Conservation (phyloP, 2,888 invertebrate species). For the Scrobipalpa costella region DNA sequence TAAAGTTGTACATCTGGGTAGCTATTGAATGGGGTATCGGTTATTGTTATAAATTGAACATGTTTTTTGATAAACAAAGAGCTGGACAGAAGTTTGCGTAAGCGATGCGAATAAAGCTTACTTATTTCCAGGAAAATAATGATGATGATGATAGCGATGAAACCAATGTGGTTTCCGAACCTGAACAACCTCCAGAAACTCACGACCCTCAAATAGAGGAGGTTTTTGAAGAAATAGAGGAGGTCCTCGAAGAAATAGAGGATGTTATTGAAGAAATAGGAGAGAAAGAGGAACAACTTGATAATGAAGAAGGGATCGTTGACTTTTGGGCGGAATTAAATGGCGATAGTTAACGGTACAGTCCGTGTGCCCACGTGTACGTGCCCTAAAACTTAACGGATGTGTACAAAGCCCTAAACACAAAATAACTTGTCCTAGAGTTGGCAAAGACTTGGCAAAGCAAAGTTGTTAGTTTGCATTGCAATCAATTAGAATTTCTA, state of each 20-base stretch:
- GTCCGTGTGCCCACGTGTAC: conserved; percentile 32
- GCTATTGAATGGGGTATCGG: too few species aligned
- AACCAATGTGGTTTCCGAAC: not conserved
- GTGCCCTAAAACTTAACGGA: conserved; percentile 3
- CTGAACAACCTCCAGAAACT: not conserved
- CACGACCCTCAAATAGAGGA: conserved; percentile 2
- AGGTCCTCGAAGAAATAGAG: not conserved
- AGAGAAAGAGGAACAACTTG: not conserved
- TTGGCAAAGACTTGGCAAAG: too few species aligned
- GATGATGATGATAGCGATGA: not conserved
- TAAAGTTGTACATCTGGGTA: too few species aligned
- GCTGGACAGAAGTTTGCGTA: too few species aligned
- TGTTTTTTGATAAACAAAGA: too few species aligned
- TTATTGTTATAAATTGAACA: too few species aligned
- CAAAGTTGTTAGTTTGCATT: too few species aligned
- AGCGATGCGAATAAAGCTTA: not conserved
- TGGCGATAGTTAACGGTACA: conserved; percentile 73
- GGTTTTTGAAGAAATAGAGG: not conserved
- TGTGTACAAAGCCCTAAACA: not conserved
- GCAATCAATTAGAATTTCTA: too few species aligned
- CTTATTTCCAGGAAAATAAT: conserved; percentile 20
- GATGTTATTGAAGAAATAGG: not conserved
- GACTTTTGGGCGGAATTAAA: conserved; percentile 83
- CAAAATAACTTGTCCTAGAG: not conserved
- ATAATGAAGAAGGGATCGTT: conserved; percentile 77